phyloP scores from a whole-genome alignment of 2,113 vertebrate genomes.

The Octodon degus region DNA sequence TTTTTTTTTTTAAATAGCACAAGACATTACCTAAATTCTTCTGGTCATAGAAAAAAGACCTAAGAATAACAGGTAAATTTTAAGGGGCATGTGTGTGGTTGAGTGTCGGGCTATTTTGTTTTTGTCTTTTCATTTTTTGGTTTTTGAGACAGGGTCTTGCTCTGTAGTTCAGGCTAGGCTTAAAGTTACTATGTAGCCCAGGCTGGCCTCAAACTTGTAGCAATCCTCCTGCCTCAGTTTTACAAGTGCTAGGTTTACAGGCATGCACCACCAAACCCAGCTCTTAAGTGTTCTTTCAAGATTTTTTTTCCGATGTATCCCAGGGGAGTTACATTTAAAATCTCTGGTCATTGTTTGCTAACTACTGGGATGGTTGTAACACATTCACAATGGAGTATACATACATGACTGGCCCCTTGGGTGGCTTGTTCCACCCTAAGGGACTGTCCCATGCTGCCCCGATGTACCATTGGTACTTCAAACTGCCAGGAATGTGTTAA shows the following conservation, averaged over 20 bases:
- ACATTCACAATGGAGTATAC: neutral
- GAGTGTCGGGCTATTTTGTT: neutral
- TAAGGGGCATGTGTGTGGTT: neutral
- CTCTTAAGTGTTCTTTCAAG: conserved; percentile 50
- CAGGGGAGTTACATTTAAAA: conserved; percentile 40
- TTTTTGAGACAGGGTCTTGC: conserved; percentile 20
- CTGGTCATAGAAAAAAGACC: neutral
- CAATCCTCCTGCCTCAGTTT: neutral
- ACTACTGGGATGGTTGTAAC: conserved; percentile 49
- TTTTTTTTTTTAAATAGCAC: conserved; percentile 43
- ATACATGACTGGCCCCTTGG: neutral
- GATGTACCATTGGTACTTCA: neutral
- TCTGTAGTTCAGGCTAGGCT: neutral
- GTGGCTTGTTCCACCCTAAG: neutral
- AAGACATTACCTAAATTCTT: conserved; percentile 54
- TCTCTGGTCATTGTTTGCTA: conserved; percentile 44
- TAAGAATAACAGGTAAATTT: conserved; percentile 54
- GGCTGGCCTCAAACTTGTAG: neutral
- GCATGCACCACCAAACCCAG: neutral
- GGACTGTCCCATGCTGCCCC: neutral
- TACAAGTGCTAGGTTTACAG: neutral
- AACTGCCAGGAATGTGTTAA: neutral
- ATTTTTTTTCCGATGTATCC: conserved; percentile 58
- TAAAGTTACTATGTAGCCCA: neutral
- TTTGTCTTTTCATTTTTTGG: neutral